Conservation (phyloP, 2,888 invertebrate genomes). For the Dimorphilus gyrociliatus region DNA sequence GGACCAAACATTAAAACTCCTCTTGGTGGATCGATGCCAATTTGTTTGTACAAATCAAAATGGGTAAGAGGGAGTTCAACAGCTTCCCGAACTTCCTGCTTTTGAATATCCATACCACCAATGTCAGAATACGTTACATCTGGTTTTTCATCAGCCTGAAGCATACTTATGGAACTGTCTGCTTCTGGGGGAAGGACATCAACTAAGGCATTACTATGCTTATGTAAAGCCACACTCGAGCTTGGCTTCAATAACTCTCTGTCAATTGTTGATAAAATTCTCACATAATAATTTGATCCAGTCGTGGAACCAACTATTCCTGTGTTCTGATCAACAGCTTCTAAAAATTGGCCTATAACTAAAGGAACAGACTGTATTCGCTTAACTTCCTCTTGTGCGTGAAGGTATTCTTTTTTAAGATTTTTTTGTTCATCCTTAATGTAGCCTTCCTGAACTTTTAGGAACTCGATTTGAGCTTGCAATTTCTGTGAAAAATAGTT, state of each 20-base stretch:
- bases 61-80: slow-evolving; percentile 95
- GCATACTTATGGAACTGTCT: slow-evolving; percentile 95
- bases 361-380: slow-evolving; percentile 95
- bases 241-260: slow-evolving; percentile 90
- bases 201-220: slow-evolving; percentile 98
- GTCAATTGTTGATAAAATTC: slow-evolving; percentile 94
- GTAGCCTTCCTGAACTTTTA: slow-evolving; percentile 97
- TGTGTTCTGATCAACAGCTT: slow-evolving; percentile 97
- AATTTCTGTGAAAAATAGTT: slow-evolving; percentile 79
- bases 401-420: slow-evolving; percentile 91
- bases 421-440: slow-evolving; percentile 98
- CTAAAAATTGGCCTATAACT: slow-evolving; percentile 95
- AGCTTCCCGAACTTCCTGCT: slow-evolving; percentile 96
- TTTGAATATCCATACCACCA: slow-evolving; percentile 99
- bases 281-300: slow-evolving; percentile 96
- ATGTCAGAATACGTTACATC: slow-evolving; percentile 93
- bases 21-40: slow-evolving; percentile 91
- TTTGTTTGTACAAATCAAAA: slow-evolving; percentile 91
- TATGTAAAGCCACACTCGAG: slow-evolving; percentile 92
- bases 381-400: slow-evolving; percentile 84
- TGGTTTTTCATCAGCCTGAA: slow-evolving; percentile 92
- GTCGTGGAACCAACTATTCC: slow-evolving; percentile 98
- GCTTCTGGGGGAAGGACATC: slow-evolving; percentile 98
- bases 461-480: slow-evolving; percentile 69
- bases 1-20: slow-evolving; percentile 98